Evolutionary conservation across 2,113 vertebrate genomes (phyloP).

Genomic region (Martes martes): DNA sequence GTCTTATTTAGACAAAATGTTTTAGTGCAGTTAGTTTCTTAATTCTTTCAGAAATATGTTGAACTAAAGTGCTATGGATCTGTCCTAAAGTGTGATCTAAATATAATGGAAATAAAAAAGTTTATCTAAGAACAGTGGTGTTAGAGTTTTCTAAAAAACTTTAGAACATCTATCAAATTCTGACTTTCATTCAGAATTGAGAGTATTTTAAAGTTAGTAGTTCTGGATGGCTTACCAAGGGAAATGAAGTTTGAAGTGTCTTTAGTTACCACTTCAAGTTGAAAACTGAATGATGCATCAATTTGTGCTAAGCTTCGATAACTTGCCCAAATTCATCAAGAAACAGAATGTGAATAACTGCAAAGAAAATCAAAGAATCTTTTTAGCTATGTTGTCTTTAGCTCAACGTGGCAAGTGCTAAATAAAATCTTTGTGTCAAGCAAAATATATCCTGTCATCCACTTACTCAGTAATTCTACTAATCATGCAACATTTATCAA

Average conservation of each 20-base stretch:
- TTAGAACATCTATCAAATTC: neutral
- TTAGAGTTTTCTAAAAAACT: neutral
- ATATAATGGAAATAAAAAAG: neutral
- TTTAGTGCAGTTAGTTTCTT: neutral
- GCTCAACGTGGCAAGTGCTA: conserved; percentile 21
- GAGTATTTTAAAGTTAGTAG: neutral
- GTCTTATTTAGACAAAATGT: neutral
- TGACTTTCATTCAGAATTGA: neutral
- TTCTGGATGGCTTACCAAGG: conserved; percentile 15
- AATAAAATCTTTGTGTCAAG: conserved; percentile 52
- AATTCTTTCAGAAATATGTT: neutral
- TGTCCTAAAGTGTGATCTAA: neutral
- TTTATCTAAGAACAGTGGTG: neutral
- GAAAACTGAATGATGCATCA: conserved; percentile 17
- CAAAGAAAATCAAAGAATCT: neutral
- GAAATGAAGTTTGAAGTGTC: conserved; percentile 37
- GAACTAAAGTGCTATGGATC: neutral
- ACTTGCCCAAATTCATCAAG: neutral
- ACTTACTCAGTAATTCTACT: conserved; percentile 35
- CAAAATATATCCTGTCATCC: conserved; percentile 15
- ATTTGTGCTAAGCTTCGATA: conserved; percentile 5
- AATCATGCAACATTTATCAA: conserved; percentile 21
- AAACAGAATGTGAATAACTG: neutral
- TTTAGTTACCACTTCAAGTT: conserved; percentile 44
- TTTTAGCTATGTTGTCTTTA: conserved; percentile 45